phyloP scores from a whole-genome alignment of 2,888 invertebrate genomes.

The Hipparchia semele region DNA sequence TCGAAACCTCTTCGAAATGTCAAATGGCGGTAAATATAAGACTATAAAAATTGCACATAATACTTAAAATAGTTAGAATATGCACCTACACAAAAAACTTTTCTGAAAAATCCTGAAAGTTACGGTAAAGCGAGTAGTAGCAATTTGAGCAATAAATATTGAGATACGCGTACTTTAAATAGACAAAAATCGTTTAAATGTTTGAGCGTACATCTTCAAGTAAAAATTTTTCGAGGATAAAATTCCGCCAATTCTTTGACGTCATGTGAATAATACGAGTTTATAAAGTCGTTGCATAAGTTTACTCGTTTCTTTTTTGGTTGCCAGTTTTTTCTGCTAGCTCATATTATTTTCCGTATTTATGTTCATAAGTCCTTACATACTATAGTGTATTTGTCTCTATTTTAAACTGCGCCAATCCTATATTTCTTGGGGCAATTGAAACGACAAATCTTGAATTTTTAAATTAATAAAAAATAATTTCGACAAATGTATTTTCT shows the following conservation, averaged over 20 bases:
- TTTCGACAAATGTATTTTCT: not conserved
- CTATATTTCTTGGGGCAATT: not conserved
- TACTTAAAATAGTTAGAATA: conserved; percentile 7
- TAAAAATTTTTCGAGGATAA: not conserved
- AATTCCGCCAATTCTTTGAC: not conserved
- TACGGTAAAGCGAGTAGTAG: not conserved
- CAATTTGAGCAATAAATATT: conserved; percentile 36
- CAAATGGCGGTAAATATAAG: not conserved
- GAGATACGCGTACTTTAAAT: conserved; percentile 4
- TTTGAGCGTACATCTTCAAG: not conserved
- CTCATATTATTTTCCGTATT: no score
- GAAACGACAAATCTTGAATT: not conserved
- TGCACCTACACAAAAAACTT: not conserved
- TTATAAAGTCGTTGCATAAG: not conserved
- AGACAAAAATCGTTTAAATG: conserved; percentile 1
- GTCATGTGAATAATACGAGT: not conserved
- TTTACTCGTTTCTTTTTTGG: not conserved
- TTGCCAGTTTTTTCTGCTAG: no score
- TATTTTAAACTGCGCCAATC: no score
- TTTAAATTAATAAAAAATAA: no score
- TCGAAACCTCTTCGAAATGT: conserved; percentile 12
- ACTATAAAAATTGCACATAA: conserved; percentile 16
- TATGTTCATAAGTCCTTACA: no score
- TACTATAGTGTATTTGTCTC: no score
- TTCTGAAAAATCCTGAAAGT: conserved; percentile 9